Conservation (phyloP, 2,797 vertebrate species). For the Peromyscus nudipes region DNA sequence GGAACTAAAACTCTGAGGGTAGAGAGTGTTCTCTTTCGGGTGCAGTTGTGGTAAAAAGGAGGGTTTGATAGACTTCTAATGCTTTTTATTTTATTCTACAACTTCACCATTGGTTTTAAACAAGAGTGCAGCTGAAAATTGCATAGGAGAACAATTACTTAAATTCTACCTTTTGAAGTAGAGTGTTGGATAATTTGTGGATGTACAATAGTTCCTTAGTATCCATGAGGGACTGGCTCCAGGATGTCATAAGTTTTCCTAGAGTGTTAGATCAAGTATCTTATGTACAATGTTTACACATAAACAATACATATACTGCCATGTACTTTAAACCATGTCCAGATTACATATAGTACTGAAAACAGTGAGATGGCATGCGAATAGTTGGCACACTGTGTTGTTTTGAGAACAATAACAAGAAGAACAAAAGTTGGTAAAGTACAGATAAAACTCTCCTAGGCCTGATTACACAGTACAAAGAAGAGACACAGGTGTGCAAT, state of each 20-base stretch:
- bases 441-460: neutral
- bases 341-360: neutral
- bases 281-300: neutral
- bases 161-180: slow-evolving; percentile 13
- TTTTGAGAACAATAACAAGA: neutral
- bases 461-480: neutral
- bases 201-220: neutral
- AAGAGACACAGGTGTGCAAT: neutral
- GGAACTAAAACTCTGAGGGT: neutral
- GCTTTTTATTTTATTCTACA: neutral
- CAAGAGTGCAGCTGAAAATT: neutral
- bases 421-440: neutral
- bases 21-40: neutral
- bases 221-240: neutral
- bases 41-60: slow-evolving; percentile 3
- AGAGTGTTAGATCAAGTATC: neutral
- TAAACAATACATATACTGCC: neutral
- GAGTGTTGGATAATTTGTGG: neutral
- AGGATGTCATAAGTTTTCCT: neutral
- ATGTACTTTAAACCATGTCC: neutral
- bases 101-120: neutral
- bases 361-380: neutral
- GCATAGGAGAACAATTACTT: neutral
- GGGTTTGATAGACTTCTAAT: neutral
- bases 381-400: neutral